A percentile compares a stretch with the other conserved stretches of the same genome.
phyloP scores from a whole-genome alignment of 1,140 invertebrate species.

The Drosophila eugracilis region DNA sequence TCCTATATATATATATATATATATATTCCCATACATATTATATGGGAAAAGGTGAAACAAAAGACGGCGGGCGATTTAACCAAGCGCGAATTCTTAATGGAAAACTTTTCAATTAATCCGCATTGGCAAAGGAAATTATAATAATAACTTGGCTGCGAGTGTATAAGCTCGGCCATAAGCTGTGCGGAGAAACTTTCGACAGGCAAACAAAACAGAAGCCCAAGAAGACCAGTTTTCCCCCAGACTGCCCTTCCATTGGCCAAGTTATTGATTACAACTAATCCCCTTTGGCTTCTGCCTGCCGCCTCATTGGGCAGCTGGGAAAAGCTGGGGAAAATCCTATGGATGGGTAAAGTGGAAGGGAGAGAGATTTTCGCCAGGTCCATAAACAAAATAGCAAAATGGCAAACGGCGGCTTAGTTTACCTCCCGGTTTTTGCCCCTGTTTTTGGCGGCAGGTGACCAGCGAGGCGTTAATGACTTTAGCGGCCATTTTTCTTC shows the following conservation, averaged over 20 bases:
- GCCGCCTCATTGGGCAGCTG: conserved; percentile 73
- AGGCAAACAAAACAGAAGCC: conserved; percentile 65
- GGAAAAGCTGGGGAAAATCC: conserved; percentile 13
- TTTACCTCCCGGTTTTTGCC: conserved; percentile 13
- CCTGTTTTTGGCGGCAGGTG: conserved; percentile 56
- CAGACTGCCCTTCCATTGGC: conserved; percentile 25
- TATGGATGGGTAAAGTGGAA: not conserved
- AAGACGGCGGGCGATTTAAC: conserved; percentile 51
- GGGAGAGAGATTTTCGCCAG: conserved; percentile 61
- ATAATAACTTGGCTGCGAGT: conserved; percentile 70
- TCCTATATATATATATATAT: conserved; percentile 11
- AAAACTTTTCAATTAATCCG: conserved; percentile 83
- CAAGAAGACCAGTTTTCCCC: conserved; percentile 39
- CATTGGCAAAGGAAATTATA: conserved; percentile 77
- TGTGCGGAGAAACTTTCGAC: conserved; percentile 70
- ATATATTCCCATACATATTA: not conserved
- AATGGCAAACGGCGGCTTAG: conserved; percentile 69
- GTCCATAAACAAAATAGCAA: conserved; percentile 78
- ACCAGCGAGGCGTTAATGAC: conserved; percentile 78
- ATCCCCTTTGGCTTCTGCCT: conserved; percentile 80
- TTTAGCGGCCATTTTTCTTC: conserved; percentile 79
- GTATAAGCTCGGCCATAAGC: conserved; percentile 50
- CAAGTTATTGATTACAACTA: conserved; percentile 83
- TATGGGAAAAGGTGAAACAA: conserved; percentile 40
- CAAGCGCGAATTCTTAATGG: conserved; percentile 78